Evolutionary conservation across 2,113 vertebrate genomes (phyloP), one percentile per base, ranked within the genome.

Genomic region (Oreochromis aureus): DNA sequence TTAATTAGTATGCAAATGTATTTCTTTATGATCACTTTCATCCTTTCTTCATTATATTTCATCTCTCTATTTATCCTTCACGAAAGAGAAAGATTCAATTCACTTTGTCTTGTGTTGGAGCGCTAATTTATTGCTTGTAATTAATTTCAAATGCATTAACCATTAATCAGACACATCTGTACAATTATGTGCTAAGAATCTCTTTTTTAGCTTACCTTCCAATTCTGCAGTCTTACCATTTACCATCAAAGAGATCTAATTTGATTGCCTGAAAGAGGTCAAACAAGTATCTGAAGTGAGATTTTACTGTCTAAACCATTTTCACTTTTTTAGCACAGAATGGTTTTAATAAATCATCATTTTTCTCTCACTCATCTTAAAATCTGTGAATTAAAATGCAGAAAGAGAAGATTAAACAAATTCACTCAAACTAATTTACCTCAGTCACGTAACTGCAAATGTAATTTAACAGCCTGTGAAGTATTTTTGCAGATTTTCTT

Each of bases 1-100:
- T 78, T 96, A 96, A 96, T 96, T 96, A 96, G 95, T 96, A 96
- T 97, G 96, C 95, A 96, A 96, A 97, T 97, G 91, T 89, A 91
- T 93, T 89, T 87, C 95, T 96, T 96, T 96, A 97, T 95, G 95
- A 94, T 95, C 94, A 86, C 91, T 92, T 94, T 86, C 56, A 81
- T 73, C 84, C 80, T 94, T 90, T 93, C 92, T 95, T 95, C 94
- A 95, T 96, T 95, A 95, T 94, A 94, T 95, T 95, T 95, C 91
- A 95, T 93, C 92, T 95, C 89, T 94, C 91, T 94, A 94, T 96
- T 95, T 96, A 94, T 96, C 92, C 94, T 94, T 56, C 86, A 91
- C 90, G 79, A 93, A 94, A 94, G 89, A 87, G 87, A 90, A 89
- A 87, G 93, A 95, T 93, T 94, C 91, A 93, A 48, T 90, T 93